Percentiles rank a stretch among this genome's conserved stretches.
phyloP scores from a whole-genome alignment of 2,113 vertebrate genomes.

The Dromaius novaehollandiae region DNA sequence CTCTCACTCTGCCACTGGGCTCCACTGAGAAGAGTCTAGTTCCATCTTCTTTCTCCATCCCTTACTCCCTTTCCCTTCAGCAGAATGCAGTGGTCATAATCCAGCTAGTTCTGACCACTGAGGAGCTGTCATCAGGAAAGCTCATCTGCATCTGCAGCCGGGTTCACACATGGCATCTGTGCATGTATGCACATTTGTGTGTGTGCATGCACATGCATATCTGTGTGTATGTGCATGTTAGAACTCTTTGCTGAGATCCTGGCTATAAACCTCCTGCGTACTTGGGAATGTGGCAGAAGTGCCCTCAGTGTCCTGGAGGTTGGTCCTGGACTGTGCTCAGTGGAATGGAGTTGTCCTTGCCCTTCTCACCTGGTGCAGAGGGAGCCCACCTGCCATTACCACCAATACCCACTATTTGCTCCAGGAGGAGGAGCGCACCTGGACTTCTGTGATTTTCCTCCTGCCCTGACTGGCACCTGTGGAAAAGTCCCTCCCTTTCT shows the following conservation, averaged over 20 bases:
- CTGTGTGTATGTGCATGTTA: background rate
- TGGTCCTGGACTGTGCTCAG: background rate
- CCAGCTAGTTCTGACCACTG: background rate
- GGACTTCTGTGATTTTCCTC: background rate
- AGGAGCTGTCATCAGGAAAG: background rate
- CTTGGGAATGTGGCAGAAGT: background rate
- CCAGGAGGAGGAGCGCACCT: background rate
- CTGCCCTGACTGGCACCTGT: background rate
- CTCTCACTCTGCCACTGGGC: background rate
- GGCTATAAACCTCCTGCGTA: background rate
- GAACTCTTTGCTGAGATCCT: background rate
- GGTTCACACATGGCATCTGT: background rate
- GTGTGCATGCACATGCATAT: background rate
- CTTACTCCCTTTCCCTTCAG: background rate
- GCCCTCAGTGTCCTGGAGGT: background rate
- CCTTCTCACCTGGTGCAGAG: background rate
- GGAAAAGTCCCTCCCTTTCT: background rate
- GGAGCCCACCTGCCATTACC: background rate
- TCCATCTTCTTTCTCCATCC: background rate
- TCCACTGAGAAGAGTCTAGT: background rate
- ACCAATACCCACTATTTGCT: background rate
- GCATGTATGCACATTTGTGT: background rate
- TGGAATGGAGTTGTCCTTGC: background rate
- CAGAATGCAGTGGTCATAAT: background rate
- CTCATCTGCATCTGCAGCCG: background rate